Conservation (phyloP, 1,140 invertebrate genomes). For the Aphaenogaster ashmeadi region DNA sequence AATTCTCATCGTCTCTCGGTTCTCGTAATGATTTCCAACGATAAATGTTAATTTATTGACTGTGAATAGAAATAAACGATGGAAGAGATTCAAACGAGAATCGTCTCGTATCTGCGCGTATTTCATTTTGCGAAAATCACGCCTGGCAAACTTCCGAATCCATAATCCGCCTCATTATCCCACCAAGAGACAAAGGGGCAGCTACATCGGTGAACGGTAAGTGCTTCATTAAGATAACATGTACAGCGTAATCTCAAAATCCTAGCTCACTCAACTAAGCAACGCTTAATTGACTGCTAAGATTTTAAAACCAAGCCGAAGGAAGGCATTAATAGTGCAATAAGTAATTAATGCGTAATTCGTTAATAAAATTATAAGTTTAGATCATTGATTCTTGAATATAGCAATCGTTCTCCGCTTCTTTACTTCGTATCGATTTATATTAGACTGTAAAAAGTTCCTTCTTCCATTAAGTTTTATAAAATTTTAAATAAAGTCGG, state of each 20-base stretch:
- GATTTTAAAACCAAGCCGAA: slow-evolving; percentile 17
- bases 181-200: slow-evolving; percentile 16
- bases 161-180: slow-evolving; percentile 50
- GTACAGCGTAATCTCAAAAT: slow-evolving; percentile 32
- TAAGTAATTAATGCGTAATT: background rate
- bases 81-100: slow-evolving; percentile 64
- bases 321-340: background rate
- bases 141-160: slow-evolving; percentile 29
- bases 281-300: background rate
- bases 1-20: slow-evolving; percentile 79
- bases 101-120: slow-evolving; percentile 6
- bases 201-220: slow-evolving; percentile 48
- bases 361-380: slow-evolving; percentile 9
- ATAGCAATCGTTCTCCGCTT: background rate
- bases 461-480: background rate
- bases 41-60: slow-evolving; percentile 86
- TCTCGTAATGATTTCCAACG: slow-evolving; percentile 81
- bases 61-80: slow-evolving; percentile 85
- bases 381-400: background rate
- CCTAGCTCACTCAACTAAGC: background rate
- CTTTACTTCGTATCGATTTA: background rate
- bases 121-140: slow-evolving; percentile 13
- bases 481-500: background rate
- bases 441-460: background rate
- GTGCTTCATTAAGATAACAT: slow-evolving; percentile 53